These are phyloP conservation scores for Campoplex capitator DNA, from an alignment of 2,888 invertebrate species.

Conservation along the genomic window DNA sequence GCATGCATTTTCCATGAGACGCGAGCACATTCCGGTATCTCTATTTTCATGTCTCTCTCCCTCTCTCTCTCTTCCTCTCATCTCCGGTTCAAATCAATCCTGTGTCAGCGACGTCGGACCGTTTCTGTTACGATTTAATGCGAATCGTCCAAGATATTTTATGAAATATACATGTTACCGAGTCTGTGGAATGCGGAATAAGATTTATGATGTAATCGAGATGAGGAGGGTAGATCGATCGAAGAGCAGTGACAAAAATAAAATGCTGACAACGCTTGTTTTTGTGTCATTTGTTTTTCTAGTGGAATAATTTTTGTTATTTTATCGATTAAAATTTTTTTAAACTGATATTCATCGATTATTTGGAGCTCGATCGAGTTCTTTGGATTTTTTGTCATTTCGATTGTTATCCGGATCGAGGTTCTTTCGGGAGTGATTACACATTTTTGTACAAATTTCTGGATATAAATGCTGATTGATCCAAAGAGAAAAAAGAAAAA, in stretches of 20 bases:
- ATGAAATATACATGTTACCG: conserved; percentile 30
- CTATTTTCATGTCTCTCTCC: not conserved
- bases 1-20: conserved; percentile 62
- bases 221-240: conserved; percentile 32
- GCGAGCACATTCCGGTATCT: conserved; percentile 24
- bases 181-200: conserved; percentile 46
- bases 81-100: not conserved
- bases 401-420: too few species aligned
- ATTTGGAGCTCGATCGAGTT: not conserved
- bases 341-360: not conserved
- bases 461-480: too few species aligned
- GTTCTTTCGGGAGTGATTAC: not conserved
- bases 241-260: not conserved
- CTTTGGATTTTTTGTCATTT: not conserved
- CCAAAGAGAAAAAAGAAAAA: not conserved
- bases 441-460: too few species aligned
- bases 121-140: conserved; percentile 24
- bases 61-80: not conserved
- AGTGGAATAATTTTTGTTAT: not conserved
- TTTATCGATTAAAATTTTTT: not conserved
- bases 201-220: conserved; percentile 36
- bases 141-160: conserved; percentile 34
- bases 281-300: not conserved
- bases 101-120: conserved; percentile 23
- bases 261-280: not conserved